These are phyloP conservation scores for Pitangus sulphuratus DNA, from an alignment of 2,797 vertebrate genomes.

Conservation along the genomic window DNA sequence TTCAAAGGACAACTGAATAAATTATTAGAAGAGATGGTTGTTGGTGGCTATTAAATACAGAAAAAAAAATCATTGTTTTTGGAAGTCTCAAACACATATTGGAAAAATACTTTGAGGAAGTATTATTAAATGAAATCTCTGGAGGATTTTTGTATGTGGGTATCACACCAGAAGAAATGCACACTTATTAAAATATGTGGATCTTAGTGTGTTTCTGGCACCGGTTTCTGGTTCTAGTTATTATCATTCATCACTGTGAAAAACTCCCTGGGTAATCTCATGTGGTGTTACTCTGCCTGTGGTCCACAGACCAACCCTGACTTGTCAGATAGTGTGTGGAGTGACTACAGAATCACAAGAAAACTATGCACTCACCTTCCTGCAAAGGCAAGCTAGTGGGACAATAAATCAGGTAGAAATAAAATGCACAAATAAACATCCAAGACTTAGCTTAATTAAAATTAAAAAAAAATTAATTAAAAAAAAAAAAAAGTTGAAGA, in stretches of 20 bases:
- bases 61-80: background rate
- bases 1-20: background rate
- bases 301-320: background rate
- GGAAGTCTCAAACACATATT: background rate
- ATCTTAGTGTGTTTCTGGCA: background rate
- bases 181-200: background rate
- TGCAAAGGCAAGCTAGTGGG: background rate
- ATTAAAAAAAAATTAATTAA: background rate
- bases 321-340: background rate
- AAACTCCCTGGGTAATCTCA: background rate
- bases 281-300: background rate
- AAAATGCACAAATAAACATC: background rate
- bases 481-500: no score
- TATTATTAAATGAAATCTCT: background rate
- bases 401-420: background rate
- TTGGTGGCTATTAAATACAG: background rate
- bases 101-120: background rate
- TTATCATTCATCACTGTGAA: background rate
- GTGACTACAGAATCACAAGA: background rate
- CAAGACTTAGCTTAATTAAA: background rate
- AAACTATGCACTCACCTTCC: accelerated
- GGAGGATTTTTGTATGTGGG: background rate
- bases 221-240: background rate
- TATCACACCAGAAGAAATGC: background rate
- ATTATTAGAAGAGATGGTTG: background rate